A percentile compares a stretch with the other conserved stretches of the same genome.
phyloP scores from a whole-genome alignment of 2,113 vertebrate species.

The Grus americana region DNA sequence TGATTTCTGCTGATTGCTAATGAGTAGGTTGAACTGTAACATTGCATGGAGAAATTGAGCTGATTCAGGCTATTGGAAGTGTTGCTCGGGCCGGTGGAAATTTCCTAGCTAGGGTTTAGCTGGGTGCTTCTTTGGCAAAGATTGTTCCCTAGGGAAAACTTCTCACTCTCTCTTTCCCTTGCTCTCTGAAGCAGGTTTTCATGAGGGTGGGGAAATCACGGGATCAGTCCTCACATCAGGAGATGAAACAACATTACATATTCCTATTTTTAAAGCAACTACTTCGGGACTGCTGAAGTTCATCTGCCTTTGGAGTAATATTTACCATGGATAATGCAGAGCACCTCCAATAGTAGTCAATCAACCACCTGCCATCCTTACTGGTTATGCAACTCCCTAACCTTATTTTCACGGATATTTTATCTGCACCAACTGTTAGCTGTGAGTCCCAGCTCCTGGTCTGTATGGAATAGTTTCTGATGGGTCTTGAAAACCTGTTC shows the following conservation, averaged over 20 bases:
- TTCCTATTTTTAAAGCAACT: neutral
- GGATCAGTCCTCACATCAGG: neutral
- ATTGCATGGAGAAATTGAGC: neutral
- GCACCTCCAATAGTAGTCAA: neutral
- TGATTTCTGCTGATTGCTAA: constrained; percentile 56
- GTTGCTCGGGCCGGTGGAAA: neutral
- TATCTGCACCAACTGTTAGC: neutral
- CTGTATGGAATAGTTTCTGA: neutral
- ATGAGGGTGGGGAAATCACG: neutral
- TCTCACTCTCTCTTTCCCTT: neutral
- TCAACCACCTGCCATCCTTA: neutral
- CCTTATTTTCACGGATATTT: neutral
- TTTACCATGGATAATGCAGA: neutral
- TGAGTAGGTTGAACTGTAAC: constrained; percentile 34
- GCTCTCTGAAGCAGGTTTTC: neutral
- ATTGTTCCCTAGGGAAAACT: neutral
- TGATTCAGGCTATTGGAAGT: constrained; percentile 1
- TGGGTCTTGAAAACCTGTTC: neutral
- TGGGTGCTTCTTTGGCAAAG: neutral
- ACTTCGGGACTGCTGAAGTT: neutral
- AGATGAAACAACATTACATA: neutral
- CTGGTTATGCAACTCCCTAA: neutral
- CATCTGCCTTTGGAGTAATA: neutral
- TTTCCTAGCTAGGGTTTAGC: neutral
- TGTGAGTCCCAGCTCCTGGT: neutral